A percentile compares a stretch with the other conserved stretches of the same genome.
These are phyloP conservation scores for Naso thynnoides DNA, from an alignment of 2,797 vertebrate genomes.

Conservation along the genomic window DNA sequence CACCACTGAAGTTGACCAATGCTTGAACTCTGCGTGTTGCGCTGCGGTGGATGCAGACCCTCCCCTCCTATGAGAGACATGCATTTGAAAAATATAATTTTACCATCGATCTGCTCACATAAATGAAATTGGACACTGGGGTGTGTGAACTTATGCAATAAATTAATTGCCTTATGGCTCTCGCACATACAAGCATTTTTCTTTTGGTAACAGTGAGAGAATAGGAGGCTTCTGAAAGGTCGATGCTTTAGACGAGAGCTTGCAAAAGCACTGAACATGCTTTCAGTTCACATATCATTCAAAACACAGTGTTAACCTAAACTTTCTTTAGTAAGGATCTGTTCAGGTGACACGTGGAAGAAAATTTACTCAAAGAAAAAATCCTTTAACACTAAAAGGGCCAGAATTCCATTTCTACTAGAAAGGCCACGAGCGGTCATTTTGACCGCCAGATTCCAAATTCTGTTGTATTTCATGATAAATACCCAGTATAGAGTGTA, in stretches of 20 bases:
- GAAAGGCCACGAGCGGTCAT: too few species aligned
- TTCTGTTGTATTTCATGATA: too few species aligned
- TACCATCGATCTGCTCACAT: conserved; percentile 34
- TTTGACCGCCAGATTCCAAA: too few species aligned
- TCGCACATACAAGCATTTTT: conserved; percentile 57
- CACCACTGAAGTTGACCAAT: conserved; percentile 42
- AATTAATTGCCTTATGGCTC: conserved; percentile 62
- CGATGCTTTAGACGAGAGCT: conserved; percentile 29
- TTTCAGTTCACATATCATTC: conserved; percentile 44
- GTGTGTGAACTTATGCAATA: conserved; percentile 60
- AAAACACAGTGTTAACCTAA: conserved; percentile 13
- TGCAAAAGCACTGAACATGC: neutral
- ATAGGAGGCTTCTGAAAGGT: conserved; percentile 34
- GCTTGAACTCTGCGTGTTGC: conserved; percentile 56
- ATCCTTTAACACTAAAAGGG: too few species aligned
- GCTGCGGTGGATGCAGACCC: conserved; percentile 29
- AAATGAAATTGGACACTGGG: conserved; percentile 50
- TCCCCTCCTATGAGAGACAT: conserved; percentile 38
- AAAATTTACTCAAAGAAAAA: conserved; percentile 29
- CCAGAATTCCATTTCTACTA: too few species aligned
- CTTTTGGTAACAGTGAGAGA: conserved; percentile 34
- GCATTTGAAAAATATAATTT: conserved; percentile 53
- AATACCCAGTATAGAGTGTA: too few species aligned
- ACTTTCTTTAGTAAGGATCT: conserved; percentile 26
- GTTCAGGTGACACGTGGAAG: conserved; percentile 20